Conservation (phyloP, 2,113 vertebrate genomes). For the Corythornis vintsioides region DNA sequence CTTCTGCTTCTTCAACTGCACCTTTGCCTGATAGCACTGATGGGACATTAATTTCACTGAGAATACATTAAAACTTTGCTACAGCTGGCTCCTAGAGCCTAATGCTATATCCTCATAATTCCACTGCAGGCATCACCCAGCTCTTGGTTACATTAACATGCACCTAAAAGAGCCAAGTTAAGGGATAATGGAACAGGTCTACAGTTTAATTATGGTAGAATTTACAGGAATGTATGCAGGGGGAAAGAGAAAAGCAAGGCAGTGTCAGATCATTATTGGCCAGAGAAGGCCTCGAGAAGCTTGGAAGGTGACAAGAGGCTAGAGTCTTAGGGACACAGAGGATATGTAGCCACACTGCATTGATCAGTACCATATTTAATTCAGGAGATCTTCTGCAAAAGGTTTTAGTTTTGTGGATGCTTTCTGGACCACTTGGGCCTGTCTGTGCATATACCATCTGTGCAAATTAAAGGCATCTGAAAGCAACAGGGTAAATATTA, state of each 20-base stretch:
- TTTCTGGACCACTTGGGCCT: not conserved
- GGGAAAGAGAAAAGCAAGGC: not conserved
- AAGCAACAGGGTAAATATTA: not conserved
- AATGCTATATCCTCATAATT: not conserved
- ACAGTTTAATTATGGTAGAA: not conserved
- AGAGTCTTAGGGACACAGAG: rapidly evolving
- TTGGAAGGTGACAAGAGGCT: not conserved
- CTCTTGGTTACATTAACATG: not conserved
- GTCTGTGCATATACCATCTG: not conserved
- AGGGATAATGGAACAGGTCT: not conserved
- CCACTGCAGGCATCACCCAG: not conserved
- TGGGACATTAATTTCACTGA: not conserved
- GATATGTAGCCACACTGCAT: not conserved
- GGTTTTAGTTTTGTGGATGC: not conserved
- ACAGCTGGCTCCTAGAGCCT: not conserved
- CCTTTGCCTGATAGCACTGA: not conserved
- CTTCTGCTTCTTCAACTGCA: not conserved
- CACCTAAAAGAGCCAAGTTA: not conserved
- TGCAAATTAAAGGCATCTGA: not conserved
- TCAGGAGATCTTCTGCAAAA: not conserved
- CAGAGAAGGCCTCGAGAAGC: not conserved
- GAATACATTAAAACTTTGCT: not conserved
- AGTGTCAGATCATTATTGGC: not conserved
- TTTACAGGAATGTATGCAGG: not conserved
- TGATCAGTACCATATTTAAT: not conserved